Conservation (phyloP, 2,113 vertebrate genomes). For the Hystrix brachyura region DNA sequence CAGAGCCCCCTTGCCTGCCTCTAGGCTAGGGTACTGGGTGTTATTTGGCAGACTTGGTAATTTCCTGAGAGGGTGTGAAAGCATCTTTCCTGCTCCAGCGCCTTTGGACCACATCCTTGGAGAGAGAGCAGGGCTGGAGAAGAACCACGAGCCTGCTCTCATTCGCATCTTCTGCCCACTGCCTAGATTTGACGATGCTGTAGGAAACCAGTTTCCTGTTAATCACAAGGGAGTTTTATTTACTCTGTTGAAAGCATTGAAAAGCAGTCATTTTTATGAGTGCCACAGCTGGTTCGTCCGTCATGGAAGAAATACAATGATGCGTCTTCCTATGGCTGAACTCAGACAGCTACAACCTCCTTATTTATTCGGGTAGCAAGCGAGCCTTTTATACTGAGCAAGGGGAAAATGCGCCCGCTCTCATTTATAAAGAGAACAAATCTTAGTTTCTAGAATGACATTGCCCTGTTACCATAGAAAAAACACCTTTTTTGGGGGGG, state of each 20-base stretch:
- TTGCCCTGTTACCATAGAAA: not conserved
- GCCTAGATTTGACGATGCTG: conserved; percentile 55
- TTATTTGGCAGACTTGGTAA: conserved; percentile 27
- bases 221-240: conserved; percentile 82
- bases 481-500: not conserved
- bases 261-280: conserved; percentile 81
- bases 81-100: not conserved
- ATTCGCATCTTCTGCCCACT: not conserved
- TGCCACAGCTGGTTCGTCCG: conserved; percentile 77
- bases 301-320: conserved; percentile 76
- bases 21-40: not conserved
- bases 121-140: not conserved
- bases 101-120: not conserved
- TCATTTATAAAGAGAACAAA: conserved; percentile 72
- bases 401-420: not conserved
- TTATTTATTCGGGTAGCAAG: conserved; percentile 78
- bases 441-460: conserved; percentile 62
- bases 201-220: conserved; percentile 79
- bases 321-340: conserved; percentile 70
- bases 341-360: conserved; percentile 68
- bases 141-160: not conserved
- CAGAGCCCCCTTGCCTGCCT: not conserved
- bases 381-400: conserved; percentile 67
- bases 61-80: conserved; percentile 52
- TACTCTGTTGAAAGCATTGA: conserved; percentile 78